Evolutionary conservation across 35 echinoderm and acorn worm species (phyloP), one percentile per base, ranked within the genome.

Genomic region (Ophiothrix spiculata): DNA sequence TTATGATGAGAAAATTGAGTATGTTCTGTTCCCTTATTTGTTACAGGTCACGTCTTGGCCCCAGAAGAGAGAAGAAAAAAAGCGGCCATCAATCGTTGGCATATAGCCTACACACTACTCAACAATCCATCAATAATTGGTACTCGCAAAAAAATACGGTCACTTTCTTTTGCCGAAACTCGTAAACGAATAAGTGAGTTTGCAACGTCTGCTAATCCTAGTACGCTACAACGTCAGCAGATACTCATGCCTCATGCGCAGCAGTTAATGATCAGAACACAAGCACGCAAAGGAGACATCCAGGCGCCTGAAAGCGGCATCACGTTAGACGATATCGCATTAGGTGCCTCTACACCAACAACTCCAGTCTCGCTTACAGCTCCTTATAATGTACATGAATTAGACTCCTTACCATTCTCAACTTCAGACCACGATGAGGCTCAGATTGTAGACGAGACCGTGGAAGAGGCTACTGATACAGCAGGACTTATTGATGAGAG

Each of bases 91-190:
- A 64, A 64, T 56, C 81, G 54, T 42, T 84, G 81, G 81, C 81
- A 84, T 34, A 12, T 84, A 13, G 81, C 81, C 25, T 63, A 63
- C 54, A 84, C 81, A 60, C 32, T 84, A 36, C 54, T 84, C 29
- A 84, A 84, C 81, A 84, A 84, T 63, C 81, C 81, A 19, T 64
- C 81, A 1, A 31, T 84, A 23, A 84, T 84, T 60, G 28, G 37
- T 0, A 54, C 63, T 37, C 81, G 81, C 33, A 84, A 84, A 60
- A n/a, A 33, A 54, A 8, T 28, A 25, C 4, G 60, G 25, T 15
- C 60, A 25, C 60, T 69, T 4, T 10, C 8, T n/a, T 69, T 69
- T n/a, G 25, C 8, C 8, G 60, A 69, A 6, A 69, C 25, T n/a
- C 60, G 3, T 28, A 69, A 25, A 49, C 6, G 42, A 69, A 69